These are phyloP conservation scores for Chaunax sp. DNA, from an alignment of 2,797 vertebrate genomes.

Conservation along the genomic window DNA sequence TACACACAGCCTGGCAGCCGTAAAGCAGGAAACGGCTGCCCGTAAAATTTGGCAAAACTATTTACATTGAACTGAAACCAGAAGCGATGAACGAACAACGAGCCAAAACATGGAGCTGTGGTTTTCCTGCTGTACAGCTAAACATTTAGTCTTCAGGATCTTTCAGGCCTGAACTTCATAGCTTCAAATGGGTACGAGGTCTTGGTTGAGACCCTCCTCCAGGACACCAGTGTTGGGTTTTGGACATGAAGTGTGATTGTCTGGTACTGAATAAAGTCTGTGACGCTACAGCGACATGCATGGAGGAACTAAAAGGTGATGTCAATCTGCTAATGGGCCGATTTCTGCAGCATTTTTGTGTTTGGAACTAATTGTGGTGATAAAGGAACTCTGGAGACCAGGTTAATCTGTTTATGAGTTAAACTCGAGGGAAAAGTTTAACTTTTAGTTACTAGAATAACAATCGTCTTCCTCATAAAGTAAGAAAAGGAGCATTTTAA, in stretches of 20 bases:
- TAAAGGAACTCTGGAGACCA: too few species aligned
- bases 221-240: conserved; percentile 24
- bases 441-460: too few species aligned
- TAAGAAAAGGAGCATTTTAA: too few species aligned
- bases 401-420: too few species aligned
- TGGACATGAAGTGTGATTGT: conserved; percentile 4
- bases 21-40: conserved; percentile 40
- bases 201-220: conserved; percentile 58
- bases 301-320: too few species aligned
- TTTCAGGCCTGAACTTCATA: conserved; percentile 39
- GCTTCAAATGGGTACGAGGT: conserved; percentile 45
- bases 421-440: too few species aligned
- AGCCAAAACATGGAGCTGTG: conserved; percentile 35
- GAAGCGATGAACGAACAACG: conserved; percentile 7
- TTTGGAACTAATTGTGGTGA: too few species aligned
- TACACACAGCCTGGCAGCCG: conserved; percentile 30
- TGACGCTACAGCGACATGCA: too few species aligned
- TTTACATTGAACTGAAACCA: conserved; percentile 56
- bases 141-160: conserved; percentile 37
- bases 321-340: too few species aligned
- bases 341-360: too few species aligned
- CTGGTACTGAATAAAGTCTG: neutral
- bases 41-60: conserved; percentile 32
- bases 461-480: too few species aligned
- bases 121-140: conserved; percentile 40